These are phyloP conservation scores for Chloroceryle inda DNA, from an alignment of 2,797 vertebrate genomes.

Conservation along the genomic window DNA sequence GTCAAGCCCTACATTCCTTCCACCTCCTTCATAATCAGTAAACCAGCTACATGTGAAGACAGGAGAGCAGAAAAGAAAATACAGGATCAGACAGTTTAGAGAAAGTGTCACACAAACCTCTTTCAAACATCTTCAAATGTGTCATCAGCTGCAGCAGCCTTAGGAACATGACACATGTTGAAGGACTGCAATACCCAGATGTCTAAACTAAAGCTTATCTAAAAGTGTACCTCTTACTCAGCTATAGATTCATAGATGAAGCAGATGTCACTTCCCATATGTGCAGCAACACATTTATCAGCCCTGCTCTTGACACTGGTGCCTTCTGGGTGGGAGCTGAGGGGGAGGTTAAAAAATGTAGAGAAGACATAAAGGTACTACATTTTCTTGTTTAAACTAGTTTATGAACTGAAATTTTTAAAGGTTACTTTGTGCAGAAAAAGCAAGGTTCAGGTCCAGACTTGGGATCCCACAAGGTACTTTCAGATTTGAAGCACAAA, in stretches of 20 bases:
- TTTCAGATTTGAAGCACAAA: not conserved
- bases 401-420: not conserved
- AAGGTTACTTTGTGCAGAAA: not conserved
- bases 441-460: not conserved
- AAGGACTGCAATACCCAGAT: not conserved
- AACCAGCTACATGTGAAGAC: not conserved
- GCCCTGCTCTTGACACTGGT: not conserved
- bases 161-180: fast-evolving
- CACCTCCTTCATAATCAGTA: not conserved
- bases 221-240: not conserved
- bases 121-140: not conserved
- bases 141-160: slow-evolving; percentile 14
- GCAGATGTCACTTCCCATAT: not conserved
- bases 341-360: not conserved
- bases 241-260: not conserved
- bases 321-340: not conserved
- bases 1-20: not conserved
- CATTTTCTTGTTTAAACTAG: not conserved
- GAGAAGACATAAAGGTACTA: not conserved
- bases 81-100: slow-evolving; percentile 15
- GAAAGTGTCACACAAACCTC: not conserved
- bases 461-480: not conserved
- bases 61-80: not conserved
- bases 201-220: not conserved
- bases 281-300: not conserved